phyloP scores from a whole-genome alignment of 2,113 vertebrate species.

The Pseudonaja textilis region DNA sequence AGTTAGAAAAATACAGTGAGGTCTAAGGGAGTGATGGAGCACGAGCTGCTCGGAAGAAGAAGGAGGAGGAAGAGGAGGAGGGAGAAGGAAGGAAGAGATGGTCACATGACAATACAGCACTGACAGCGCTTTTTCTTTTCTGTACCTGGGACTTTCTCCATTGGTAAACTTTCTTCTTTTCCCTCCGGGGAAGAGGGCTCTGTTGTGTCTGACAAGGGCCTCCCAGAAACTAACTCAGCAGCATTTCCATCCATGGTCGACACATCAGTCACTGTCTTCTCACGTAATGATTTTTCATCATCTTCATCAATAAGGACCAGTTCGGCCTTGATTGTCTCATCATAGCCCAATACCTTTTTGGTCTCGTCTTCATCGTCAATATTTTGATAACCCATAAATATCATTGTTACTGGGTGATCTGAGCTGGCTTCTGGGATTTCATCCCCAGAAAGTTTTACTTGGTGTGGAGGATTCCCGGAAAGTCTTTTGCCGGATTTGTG shows the following conservation, averaged over 20 bases:
- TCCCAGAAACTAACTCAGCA: constrained; percentile 91
- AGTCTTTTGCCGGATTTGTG: constrained; percentile 77
- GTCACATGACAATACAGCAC: constrained; percentile 99
- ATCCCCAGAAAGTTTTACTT: constrained; percentile 58
- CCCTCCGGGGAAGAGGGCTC: constrained; percentile 93
- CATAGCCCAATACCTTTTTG: constrained; percentile 89
- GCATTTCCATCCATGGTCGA: constrained; percentile 92
- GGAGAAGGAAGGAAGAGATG: constrained; percentile 63
- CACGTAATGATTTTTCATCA: constrained; percentile 90
- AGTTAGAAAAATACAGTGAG: constrained; percentile 90
- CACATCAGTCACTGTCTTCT: constrained; percentile 96
- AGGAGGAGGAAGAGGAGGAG: constrained; percentile 20
- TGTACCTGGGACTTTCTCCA: constrained; percentile 91
- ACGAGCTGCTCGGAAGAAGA: constrained; percentile 72
- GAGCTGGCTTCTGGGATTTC: constrained; percentile 67
- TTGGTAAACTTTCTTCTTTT: constrained; percentile 87
- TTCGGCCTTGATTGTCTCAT: constrained; percentile 94
- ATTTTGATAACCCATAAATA: constrained; percentile 97
- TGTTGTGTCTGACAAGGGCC: constrained; percentile 84
- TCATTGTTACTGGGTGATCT: constrained; percentile 94
- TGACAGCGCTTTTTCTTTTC: constrained; percentile 99
- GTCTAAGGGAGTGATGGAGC: constrained; percentile 75
- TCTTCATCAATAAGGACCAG: constrained; percentile 95
- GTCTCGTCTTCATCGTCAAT: constrained; percentile 90
- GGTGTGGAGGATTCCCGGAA: constrained; percentile 64